phyloP scores from a whole-genome alignment of 2,113 vertebrate genomes.

The Prinia subflava region DNA sequence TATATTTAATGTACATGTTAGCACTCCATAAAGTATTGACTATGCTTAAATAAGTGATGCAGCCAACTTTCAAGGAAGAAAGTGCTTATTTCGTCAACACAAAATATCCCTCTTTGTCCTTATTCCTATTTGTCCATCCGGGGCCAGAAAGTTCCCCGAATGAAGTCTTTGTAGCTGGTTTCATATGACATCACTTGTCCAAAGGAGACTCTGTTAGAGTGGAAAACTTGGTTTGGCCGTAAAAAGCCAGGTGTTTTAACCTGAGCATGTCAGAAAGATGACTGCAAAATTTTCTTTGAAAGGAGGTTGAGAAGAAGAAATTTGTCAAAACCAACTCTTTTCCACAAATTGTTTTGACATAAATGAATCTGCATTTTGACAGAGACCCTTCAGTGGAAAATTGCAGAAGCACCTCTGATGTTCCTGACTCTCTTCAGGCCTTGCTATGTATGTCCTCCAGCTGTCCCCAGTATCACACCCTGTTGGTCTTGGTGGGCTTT shows the following conservation, averaged over 20 bases:
- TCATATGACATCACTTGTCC: neutral
- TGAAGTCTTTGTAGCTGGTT: neutral
- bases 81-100: slow-evolving; percentile 48
- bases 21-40: slow-evolving; percentile 62
- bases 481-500: neutral
- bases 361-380: neutral
- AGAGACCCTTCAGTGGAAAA: neutral
- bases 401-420: neutral
- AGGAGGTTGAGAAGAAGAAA: neutral
- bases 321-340: neutral
- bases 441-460: neutral
- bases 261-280: neutral
- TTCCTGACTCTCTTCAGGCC: neutral
- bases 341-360: neutral
- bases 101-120: slow-evolving; percentile 30
- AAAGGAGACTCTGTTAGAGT: neutral
- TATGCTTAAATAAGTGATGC: slow-evolving; percentile 53
- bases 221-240: neutral
- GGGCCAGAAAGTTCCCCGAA: slow-evolving; percentile 25
- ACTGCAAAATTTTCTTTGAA: neutral
- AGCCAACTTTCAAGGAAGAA: slow-evolving; percentile 51
- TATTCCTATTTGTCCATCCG: neutral
- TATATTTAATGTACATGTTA: slow-evolving; percentile 37
- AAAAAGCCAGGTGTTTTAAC: neutral
- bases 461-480: neutral